Percentiles rank a stretch among this genome's conserved stretches.
These are phyloP conservation scores for Puntigrus tetrazona DNA, from an alignment of 2,113 vertebrate genomes.

Conservation along the genomic window DNA sequence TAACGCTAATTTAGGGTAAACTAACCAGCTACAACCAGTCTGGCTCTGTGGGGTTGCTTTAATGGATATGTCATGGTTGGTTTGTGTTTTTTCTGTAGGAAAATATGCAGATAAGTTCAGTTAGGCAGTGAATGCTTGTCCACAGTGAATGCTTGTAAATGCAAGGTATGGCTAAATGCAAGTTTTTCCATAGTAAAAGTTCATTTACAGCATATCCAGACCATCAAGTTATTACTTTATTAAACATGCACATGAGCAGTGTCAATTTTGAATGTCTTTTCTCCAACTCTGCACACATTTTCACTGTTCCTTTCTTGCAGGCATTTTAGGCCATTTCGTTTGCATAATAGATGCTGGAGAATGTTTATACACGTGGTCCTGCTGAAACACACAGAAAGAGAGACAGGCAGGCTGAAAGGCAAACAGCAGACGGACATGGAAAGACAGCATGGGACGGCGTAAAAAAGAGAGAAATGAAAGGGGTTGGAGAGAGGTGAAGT, in stretches of 20 bases:
- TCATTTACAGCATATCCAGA: conserved; percentile 17
- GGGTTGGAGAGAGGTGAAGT: conserved; percentile 20
- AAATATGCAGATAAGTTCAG: conserved; percentile 39
- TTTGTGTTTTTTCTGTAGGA: conserved; percentile 31
- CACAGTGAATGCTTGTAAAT: too few relatives aligned
- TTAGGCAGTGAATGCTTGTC: background rate
- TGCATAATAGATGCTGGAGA: conserved; percentile 17
- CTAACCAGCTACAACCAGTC: conserved; percentile 16
- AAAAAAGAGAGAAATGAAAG: conserved; percentile 31
- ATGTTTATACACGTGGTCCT: conserved; percentile 32
- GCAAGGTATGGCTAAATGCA: background rate
- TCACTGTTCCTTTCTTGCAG: background rate
- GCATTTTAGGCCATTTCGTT: background rate
- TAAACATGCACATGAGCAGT: background rate
- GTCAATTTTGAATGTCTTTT: background rate
- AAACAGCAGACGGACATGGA: background rate
- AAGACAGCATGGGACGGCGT: conserved; percentile 29
- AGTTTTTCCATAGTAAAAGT: background rate
- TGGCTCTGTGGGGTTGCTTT: conserved; percentile 3
- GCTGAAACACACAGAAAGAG: conserved; percentile 3
- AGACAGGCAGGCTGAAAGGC: conserved; percentile 14
- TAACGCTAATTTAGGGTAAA: conserved; percentile 18
- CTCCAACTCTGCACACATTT: background rate
- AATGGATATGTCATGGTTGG: conserved; percentile 15
- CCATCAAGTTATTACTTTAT: conserved; percentile 8